These are phyloP conservation scores for Pungitius pungitius DNA, from an alignment of 2,113 vertebrate genomes.

Conservation along the genomic window DNA sequence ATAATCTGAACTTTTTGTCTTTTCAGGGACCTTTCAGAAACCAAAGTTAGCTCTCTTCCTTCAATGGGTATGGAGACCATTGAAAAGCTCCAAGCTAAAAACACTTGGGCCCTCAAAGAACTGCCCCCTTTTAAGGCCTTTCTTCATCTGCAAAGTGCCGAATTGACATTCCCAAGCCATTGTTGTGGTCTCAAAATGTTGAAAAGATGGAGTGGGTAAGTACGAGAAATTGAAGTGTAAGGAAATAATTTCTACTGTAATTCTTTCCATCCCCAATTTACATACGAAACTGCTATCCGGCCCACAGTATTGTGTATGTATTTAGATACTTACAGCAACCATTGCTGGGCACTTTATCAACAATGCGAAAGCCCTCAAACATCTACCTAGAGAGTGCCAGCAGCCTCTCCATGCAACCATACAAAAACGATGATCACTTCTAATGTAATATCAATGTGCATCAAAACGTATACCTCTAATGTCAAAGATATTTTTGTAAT, in stretches of 20 bases:
- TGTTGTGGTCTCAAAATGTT: slow-evolving; percentile 90
- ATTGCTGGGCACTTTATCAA: not conserved
- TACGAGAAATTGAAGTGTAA: slow-evolving; percentile 19
- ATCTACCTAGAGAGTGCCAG: not conserved
- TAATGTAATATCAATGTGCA: not conserved
- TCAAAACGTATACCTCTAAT: not conserved
- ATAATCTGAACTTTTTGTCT: slow-evolving; percentile 24
- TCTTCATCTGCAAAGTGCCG: slow-evolving; percentile 84
- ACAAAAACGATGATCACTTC: not conserved
- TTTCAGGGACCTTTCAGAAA: slow-evolving; percentile 87
- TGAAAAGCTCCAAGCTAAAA: slow-evolving; percentile 84
- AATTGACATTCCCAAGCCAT: slow-evolving; percentile 90
- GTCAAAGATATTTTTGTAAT: not conserved
- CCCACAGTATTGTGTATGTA: not conserved
- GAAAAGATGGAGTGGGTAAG: slow-evolving; percentile 88
- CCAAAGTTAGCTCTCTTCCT: slow-evolving; percentile 83
- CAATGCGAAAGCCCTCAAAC: not conserved
- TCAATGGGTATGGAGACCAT: slow-evolving; percentile 85
- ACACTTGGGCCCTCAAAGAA: slow-evolving; percentile 88
- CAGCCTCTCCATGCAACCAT: not conserved
- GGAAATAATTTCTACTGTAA: slow-evolving; percentile 14
- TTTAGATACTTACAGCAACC: not conserved
- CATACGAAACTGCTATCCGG: not conserved
- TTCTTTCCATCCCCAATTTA: not conserved
- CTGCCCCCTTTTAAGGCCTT: slow-evolving; percentile 85